These are phyloP conservation scores for Gibbula magus DNA, from an alignment of 2,888 invertebrate species.

Conservation along the genomic window DNA sequence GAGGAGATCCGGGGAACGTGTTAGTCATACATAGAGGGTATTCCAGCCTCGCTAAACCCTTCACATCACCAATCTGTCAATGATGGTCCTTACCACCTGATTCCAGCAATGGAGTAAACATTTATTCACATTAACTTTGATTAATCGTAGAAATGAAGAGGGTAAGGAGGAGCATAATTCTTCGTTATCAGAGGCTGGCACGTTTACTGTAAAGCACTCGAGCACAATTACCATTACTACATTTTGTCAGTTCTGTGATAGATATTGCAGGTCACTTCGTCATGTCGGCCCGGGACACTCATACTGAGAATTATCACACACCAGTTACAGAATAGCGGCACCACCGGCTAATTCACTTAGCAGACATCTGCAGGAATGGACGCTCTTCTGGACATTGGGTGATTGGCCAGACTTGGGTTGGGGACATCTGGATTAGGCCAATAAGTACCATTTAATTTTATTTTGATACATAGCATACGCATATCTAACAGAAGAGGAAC, in stretches of 20 bases:
- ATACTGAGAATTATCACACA: neutral
- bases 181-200: neutral
- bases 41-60: neutral
- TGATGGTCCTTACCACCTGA: constrained; percentile 2
- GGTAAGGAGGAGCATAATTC: constrained; percentile 6
- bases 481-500: too few relatives aligned
- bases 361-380: too few relatives aligned
- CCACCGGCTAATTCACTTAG: too few relatives aligned
- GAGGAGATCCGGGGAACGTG: constrained; percentile 3
- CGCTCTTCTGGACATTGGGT: too few relatives aligned
- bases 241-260: constrained; percentile 3
- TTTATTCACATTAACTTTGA: constrained; percentile 17
- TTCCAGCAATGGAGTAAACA: constrained; percentile 14
- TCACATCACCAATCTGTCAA: neutral
- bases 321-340: neutral
- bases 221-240: neutral
- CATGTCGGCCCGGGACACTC: neutral
- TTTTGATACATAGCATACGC: too few relatives aligned
- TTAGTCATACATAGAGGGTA: neutral
- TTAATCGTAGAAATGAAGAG: constrained; percentile 10
- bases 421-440: too few relatives aligned
- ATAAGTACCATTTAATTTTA: too few relatives aligned
- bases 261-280: neutral
- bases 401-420: too few relatives aligned
- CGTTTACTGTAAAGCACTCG: constrained; percentile 12